phyloP scores from a whole-genome alignment of 2,888 invertebrate species.

The Archips crataeganus region DNA sequence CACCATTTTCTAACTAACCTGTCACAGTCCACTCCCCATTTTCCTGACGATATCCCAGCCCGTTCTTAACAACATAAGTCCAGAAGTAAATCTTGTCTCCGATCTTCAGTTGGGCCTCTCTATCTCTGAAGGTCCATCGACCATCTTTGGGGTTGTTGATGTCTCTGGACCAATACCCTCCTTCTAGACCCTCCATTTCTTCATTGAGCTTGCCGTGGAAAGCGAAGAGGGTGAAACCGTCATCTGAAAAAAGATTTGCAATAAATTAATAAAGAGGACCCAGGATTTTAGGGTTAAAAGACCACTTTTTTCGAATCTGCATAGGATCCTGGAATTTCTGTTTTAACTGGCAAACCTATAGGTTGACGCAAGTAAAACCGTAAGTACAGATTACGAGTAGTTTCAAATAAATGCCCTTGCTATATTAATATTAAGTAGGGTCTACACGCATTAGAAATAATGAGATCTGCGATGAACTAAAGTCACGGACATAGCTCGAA shows the following conservation, averaged over 20 bases:
- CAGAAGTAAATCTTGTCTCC: conserved; percentile 91
- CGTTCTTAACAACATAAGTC: conserved; percentile 89
- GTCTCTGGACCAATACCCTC: conserved; percentile 88
- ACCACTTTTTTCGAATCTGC: no score
- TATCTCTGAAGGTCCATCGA: conserved; percentile 89
- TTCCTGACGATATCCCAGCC: conserved; percentile 89
- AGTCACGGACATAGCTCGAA: no score
- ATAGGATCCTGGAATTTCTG: no score
- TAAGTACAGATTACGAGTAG: no score
- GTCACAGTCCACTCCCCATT: conserved; percentile 86
- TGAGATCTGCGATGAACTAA: no score
- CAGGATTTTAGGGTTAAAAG: no score
- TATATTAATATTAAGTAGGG: no score
- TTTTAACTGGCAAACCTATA: no score
- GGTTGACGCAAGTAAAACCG: no score
- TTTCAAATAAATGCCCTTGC: no score
- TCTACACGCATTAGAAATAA: no score
- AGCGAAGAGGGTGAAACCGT: conserved; percentile 88
- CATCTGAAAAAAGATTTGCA: conserved; percentile 63
- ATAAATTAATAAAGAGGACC: no score
- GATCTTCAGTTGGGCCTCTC: conserved; percentile 82
- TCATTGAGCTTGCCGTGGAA: conserved; percentile 91
- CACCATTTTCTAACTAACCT: conserved; percentile 65
- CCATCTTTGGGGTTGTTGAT: conserved; percentile 87
- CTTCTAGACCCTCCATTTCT: conserved; percentile 89